These are phyloP conservation scores for Neosilurus hyrtlii DNA, from an alignment of 2,797 vertebrate species.

Conservation along the genomic window DNA sequence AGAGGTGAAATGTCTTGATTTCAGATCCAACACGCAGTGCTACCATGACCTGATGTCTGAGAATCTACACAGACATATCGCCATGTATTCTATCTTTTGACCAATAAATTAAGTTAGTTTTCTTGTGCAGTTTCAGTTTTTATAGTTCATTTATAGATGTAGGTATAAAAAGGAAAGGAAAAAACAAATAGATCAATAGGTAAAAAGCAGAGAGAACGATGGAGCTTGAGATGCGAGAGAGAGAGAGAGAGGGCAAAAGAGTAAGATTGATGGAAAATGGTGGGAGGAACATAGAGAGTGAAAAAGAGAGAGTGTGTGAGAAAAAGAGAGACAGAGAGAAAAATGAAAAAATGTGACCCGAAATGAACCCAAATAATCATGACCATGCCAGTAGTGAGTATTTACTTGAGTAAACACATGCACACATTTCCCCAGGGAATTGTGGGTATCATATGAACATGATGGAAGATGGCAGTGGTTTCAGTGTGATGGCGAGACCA, in stretches of 20 bases:
- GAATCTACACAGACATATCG: not conserved
- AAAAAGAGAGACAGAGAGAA: not conserved
- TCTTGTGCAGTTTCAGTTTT: too few relatives aligned
- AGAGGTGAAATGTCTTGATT: too few relatives aligned
- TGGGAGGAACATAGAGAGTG: too few relatives aligned
- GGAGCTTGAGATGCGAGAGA: not conserved
- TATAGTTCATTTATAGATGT: too few relatives aligned
- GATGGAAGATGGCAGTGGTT: constrained; percentile 44
- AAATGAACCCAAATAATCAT: constrained; percentile 9
- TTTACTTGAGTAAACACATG: not conserved
- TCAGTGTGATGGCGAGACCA: constrained; percentile 21
- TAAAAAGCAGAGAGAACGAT: not conserved
- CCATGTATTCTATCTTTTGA: not conserved
- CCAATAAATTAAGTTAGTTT: not conserved
- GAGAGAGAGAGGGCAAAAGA: not conserved
- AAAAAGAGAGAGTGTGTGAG: not conserved
- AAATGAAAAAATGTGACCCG: constrained; percentile 4
- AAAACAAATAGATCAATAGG: not conserved
- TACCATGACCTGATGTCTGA: too few relatives aligned
- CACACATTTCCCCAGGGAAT: constrained; percentile 34
- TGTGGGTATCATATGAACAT: constrained; percentile 42
- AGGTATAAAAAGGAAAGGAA: not conserved
- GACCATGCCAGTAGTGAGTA: not conserved
- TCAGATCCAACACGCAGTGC: too few relatives aligned
- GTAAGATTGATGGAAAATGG: too few relatives aligned